phyloP scores from a whole-genome alignment of 2,888 invertebrate genomes.

The Stramonita haemastoma region DNA sequence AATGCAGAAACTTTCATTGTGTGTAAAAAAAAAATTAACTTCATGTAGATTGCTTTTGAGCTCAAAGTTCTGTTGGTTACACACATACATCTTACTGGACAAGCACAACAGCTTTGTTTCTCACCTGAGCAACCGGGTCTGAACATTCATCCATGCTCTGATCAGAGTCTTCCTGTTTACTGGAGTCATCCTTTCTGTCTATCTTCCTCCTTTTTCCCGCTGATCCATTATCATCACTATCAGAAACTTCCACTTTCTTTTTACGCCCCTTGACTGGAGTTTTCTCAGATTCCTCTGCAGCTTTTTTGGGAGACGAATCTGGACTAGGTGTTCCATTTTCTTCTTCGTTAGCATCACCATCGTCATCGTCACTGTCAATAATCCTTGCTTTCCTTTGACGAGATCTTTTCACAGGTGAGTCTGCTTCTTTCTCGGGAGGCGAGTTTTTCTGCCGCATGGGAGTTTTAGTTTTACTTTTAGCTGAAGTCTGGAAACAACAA shows the following conservation, averaged over 20 bases:
- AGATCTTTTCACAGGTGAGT: slow-evolving; percentile 60
- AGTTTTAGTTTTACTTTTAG: not conserved
- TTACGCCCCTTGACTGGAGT: not conserved
- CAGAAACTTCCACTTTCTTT: not conserved
- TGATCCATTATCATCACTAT: slow-evolving; percentile 10
- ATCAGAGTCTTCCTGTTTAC: not conserved
- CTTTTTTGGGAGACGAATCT: not conserved
- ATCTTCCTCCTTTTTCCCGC: slow-evolving; percentile 25
- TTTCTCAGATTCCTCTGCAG: not conserved
- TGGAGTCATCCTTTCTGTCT: not conserved
- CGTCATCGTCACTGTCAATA: slow-evolving; percentile 65
- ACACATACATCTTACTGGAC: too few relatives aligned
- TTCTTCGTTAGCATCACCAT: slow-evolving; percentile 52
- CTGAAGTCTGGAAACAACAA: not conserved
- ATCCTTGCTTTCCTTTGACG: slow-evolving; percentile 56
- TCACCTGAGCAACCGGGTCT: not conserved
- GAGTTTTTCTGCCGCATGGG: slow-evolving; percentile 46
- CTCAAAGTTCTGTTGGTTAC: too few relatives aligned
- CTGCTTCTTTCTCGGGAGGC: slow-evolving; percentile 45
- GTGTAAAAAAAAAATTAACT: too few relatives aligned
- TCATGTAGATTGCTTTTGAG: too few relatives aligned
- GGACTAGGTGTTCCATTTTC: slow-evolving; percentile 39
- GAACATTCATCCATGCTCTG: not conserved
- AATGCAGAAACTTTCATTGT: too few relatives aligned
- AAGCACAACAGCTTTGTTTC: not conserved